These are phyloP conservation scores for Euleptes europaea DNA, from an alignment of 2,113 vertebrate genomes.

Conservation along the genomic window DNA sequence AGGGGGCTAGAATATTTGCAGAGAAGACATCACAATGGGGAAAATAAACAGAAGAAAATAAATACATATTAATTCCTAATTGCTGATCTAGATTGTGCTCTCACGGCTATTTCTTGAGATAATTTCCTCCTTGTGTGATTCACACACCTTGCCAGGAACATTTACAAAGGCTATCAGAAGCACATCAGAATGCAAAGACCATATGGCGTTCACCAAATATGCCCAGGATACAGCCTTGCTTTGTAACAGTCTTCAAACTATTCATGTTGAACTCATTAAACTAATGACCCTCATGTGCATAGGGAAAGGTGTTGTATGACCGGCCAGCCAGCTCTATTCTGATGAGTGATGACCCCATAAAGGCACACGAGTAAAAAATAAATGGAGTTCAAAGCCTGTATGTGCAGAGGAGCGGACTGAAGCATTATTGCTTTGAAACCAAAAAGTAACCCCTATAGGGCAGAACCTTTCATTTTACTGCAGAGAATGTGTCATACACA, in stretches of 20 bases:
- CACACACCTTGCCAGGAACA: background rate
- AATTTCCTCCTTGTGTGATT: background rate
- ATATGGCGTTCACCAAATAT: accelerated
- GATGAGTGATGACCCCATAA: background rate
- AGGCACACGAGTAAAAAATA: background rate
- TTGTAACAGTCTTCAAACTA: background rate
- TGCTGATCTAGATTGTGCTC: background rate
- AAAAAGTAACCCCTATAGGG: background rate
- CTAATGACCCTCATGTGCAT: background rate
- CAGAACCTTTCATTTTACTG: background rate
- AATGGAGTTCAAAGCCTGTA: background rate
- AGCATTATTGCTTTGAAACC: background rate
- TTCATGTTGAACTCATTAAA: background rate
- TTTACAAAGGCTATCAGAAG: background rate
- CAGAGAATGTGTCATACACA: background rate
- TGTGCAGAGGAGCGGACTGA: background rate
- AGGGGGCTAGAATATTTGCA: background rate
- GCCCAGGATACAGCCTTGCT: background rate
- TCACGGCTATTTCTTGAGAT: background rate
- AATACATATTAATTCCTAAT: accelerated
- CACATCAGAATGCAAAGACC: accelerated
- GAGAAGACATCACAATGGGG: background rate
- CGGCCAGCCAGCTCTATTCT: background rate
- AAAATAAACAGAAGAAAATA: accelerated
- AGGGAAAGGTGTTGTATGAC: background rate